Evolutionary conservation across 2,888 invertebrate species (phyloP), one percentile per base, ranked within the genome.

Genomic region (Caenorhabditis japonica): DNA sequence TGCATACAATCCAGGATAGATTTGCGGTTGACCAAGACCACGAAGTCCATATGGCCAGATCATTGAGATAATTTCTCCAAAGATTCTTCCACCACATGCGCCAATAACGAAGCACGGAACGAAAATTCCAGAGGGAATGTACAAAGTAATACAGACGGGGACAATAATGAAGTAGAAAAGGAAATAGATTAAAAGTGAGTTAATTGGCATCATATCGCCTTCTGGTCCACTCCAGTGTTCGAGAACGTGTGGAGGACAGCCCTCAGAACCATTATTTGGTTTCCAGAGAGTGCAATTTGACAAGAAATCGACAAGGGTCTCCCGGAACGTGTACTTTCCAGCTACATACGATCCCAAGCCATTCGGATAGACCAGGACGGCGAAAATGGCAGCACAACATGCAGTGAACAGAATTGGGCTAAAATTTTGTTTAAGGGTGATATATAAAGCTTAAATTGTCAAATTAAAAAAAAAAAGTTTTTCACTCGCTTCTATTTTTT

Each of bases 1-100:
- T 2, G 97, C 95, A 89, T 97, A 97, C 0, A 97, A 96, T 30
- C 97, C 85, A 53, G 95, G 95, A 83, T 95, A 91, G 75, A 97
- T 95, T 83, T 93, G 93, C 44, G 93, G 91, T 0, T 94, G 94
- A 0, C 95, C 77, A 4, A 66, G 94, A 8, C 83, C 83, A 3
- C 94, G 92, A 61, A 97, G 93, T 0, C 97, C 97, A 55, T 91
- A 90, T 0, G 97, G 97, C 87, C 95, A 97, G 92, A 93, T 93
- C 81, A 93, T 90, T 81, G 95, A 94, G 93, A 97, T 94, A 21
- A 92, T 90, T 46, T 79, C 75, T 38, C 79, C 77, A 38, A 72
- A 71, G 13, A 85, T 77, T 27, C 85, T 68, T 25, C 85, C 85
- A 15, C 83, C 83, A 53, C 83, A 84, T 0, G 85, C 85, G 12